Evolutionary conservation across 2,888 invertebrate genomes (phyloP), one percentile per base, ranked within the genome.

Genomic region (Conops quadrifasciatus): DNA sequence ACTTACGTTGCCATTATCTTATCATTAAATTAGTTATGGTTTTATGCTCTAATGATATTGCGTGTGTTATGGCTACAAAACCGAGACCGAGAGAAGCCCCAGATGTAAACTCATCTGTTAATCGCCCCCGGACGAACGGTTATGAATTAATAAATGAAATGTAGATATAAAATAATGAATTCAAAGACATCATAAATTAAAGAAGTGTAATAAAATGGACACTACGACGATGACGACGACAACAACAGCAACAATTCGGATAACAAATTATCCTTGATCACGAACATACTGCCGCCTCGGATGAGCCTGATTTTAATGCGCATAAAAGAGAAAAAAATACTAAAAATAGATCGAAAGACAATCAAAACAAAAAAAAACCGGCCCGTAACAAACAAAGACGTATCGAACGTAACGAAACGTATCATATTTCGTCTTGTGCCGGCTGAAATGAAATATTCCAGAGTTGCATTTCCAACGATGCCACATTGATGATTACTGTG

Each of bases 201-300:
- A 36, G 36, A 9, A 36, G 5, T 36, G 9, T 36, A 9, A 7
- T 36, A 4, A 4, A 36, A 36, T 9, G 9, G 9, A 19, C 4
- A 56, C 11, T n/a, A 49, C n/a, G 51, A 16, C 4, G n/a, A 19
- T 51, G n/a, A 51, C 51, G 51, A 21, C 26, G 13, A 56, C 56
- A 56, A 24, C 24, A 19, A 56, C 24, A 45, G 24, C 53, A 58
- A 28, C 58, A 58, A 28, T 26, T 4, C 13, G 30, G 65, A 66
- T 75, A 75, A 75, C 75, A 75, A 75, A 75, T 75, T 75, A 75
- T 75, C 75, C 75, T 73, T 73, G 71, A 75, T 74, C 75, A 75
- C 75, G 75, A 75, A 75, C 65, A 66, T 66, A n/a, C n/a, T n/a
- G n/a, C n/a, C 36, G 21, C 51, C 53, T 53, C 2, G 19, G 28